Conservation (phyloP, 2,113 vertebrate species). For the Ciconia maguari region DNA sequence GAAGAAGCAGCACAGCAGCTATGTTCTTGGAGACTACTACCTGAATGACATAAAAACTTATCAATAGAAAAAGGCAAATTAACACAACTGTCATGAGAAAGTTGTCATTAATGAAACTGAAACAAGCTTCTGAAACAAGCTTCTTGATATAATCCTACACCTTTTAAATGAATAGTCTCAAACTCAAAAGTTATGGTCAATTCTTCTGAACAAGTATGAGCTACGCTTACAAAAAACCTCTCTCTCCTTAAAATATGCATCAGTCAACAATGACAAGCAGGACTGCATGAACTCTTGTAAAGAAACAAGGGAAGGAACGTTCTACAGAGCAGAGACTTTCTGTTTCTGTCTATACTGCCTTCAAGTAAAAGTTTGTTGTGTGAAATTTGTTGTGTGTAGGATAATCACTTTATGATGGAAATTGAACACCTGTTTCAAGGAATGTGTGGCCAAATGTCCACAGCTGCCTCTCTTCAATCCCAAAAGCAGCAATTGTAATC, state of each 20-base stretch:
- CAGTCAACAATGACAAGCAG: background rate
- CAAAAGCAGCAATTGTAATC: background rate
- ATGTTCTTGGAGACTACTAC: background rate
- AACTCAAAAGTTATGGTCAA: background rate
- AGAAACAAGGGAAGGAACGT: background rate
- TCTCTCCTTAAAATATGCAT: background rate
- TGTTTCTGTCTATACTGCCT: background rate
- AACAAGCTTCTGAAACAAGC: background rate
- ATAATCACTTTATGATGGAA: background rate
- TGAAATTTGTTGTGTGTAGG: background rate
- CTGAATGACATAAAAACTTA: background rate
- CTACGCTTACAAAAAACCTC: background rate
- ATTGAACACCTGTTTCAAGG: background rate
- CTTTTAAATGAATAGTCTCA: background rate
- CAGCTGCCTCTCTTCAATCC: background rate
- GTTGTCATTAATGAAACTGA: background rate
- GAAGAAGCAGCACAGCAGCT: background rate
- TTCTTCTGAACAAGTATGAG: background rate
- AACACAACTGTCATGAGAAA: background rate
- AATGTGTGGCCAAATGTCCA: background rate
- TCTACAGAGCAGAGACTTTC: background rate
- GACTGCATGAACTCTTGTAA: background rate
- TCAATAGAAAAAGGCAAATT: background rate
- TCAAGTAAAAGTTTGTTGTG: background rate
- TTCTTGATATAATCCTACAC: background rate